Base-by-base conservation (phyloP, 2,888 invertebrate species). In the Dicranocentrus wangi region DNA sequence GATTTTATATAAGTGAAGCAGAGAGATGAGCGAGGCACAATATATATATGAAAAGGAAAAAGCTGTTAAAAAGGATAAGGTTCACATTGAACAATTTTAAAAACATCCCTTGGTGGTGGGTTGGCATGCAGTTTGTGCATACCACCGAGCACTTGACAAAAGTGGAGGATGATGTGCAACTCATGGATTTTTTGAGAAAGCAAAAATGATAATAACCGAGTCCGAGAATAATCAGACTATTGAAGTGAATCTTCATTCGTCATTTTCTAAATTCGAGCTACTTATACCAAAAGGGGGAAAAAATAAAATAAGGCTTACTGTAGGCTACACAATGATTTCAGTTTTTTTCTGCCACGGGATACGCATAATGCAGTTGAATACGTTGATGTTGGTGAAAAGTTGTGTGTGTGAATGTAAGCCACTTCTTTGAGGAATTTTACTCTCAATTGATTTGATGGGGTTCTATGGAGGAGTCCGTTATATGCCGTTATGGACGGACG, bases 221-320 rank as follows among this genome's bases (percentile, higher is more conserved):
- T 72, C 73, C 58, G 73, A 61, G 58, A 51, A 73, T 73, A 73
- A 73, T 73, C 73, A 53, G 39, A 53, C 65, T 25, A 53, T 53
- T 53, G 43, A 73, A 17, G 73, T 65, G 65, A 73, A 65, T 65
- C 63, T 17, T 53, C 42, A 53, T 39, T 66, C 66, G 47, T 66
- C 65, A 61, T 47, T 61, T 72, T 32, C 19, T 51, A 53, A 73
- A 73, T 51, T 63, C 19, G 51, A 42, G 65, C 73, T 39, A 75
- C 65, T 65, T 73, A 60, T 32, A 39, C 55, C 5, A 23, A 55
- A 17, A 13, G 51, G 51, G 13, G 39, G 39, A 39, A 8, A 39
- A 39, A 47, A 47, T 47, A 47, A n/a, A n/a, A 47, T 47, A 15
- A 3, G 21, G 15, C 55, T 55, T 21, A 55, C 19, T 15, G 23